phyloP scores from a whole-genome alignment of 2,113 vertebrate species.

The Eudorcas thomsonii region DNA sequence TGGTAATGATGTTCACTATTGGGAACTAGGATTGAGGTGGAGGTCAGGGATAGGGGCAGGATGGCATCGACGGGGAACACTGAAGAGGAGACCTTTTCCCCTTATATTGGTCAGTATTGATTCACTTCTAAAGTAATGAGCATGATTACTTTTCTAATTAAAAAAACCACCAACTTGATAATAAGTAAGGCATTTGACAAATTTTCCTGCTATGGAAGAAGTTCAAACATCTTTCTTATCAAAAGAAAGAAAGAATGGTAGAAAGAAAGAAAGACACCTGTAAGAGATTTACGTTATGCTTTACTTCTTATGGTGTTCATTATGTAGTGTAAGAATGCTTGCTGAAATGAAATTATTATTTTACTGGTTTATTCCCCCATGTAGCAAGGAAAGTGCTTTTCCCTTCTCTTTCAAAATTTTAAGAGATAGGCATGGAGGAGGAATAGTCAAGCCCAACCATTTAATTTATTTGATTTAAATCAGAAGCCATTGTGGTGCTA shows the following conservation, averaged over 20 bases:
- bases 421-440: neutral
- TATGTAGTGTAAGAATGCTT: neutral
- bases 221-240: neutral
- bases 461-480: neutral
- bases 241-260: neutral
- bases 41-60: neutral
- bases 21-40: neutral
- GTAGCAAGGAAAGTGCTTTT: neutral
- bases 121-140: neutral
- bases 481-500: neutral
- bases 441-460: neutral
- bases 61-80: neutral
- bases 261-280: neutral
- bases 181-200: constrained; percentile 11
- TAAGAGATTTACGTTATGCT: neutral
- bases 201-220: neutral
- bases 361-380: neutral
- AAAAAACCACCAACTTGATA: neutral
- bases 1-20: neutral
- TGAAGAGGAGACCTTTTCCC: neutral
- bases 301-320: neutral
- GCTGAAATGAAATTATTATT: neutral
- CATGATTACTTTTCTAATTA: neutral
- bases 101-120: neutral
- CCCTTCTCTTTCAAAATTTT: neutral